Percentiles rank a stretch among this genome's conserved stretches.
Conservation (phyloP, 2,113 vertebrate genomes). For the Tachysurus vachellii region DNA sequence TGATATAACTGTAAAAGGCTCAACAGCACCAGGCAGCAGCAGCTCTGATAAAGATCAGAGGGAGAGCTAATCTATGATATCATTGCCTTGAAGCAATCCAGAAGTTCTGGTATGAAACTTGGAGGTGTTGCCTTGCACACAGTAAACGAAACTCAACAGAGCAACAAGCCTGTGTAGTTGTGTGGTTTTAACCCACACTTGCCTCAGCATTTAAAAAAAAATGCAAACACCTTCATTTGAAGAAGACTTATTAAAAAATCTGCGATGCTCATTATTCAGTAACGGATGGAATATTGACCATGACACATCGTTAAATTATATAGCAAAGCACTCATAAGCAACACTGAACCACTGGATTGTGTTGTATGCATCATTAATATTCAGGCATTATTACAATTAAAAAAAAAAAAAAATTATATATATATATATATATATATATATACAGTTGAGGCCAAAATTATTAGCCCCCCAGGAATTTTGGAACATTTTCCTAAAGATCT, state of each 20-base stretch:
- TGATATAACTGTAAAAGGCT: constrained; percentile 64
- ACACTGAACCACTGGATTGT: background rate
- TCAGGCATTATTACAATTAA: background rate
- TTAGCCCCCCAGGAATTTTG: too few species aligned
- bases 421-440: too few species aligned
- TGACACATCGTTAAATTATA: background rate
- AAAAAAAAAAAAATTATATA: background rate
- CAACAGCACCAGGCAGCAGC: constrained; percentile 56
- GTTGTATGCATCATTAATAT: background rate
- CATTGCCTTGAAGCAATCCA: constrained; percentile 61
- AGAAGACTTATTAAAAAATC: background rate
- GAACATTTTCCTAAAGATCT: too few species aligned
- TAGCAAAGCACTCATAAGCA: background rate
- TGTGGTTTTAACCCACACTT: constrained; percentile 22
- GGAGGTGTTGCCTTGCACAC: constrained; percentile 48
- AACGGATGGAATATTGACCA: background rate
- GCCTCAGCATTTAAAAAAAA: background rate
- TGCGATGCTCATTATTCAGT: background rate
- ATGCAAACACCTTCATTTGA: background rate
- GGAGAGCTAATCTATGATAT: constrained; percentile 60
- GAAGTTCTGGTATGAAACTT: constrained; percentile 50
- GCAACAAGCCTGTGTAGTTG: constrained; percentile 20
- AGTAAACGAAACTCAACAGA: constrained; percentile 44
- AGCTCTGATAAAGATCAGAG: constrained; percentile 67
- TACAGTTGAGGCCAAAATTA: too few species aligned